Conservation (phyloP, 1,140 invertebrate species). For the Drosophila hydei region DNA sequence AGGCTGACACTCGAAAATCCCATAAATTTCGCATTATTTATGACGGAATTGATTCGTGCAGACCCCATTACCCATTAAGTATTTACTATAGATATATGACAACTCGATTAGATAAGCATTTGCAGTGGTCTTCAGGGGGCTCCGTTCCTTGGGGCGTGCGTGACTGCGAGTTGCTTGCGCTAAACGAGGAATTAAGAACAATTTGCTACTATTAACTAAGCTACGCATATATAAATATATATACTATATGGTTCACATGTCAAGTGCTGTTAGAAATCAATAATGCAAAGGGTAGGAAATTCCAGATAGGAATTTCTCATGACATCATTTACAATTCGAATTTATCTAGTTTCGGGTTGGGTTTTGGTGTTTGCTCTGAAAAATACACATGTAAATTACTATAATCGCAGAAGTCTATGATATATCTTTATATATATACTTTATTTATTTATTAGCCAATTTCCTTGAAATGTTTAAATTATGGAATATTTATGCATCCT, state of each 20-base stretch:
- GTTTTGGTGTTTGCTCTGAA: neutral
- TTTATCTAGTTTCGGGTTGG: neutral
- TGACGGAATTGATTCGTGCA: slow-evolving; percentile 6
- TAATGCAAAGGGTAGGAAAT: slow-evolving; percentile 17
- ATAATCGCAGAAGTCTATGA: too few relatives aligned
- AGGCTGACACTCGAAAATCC: slow-evolving; percentile 14
- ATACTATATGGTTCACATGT: neutral
- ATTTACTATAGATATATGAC: neutral
- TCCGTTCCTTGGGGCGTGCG: slow-evolving; percentile 1
- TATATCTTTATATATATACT: too few relatives aligned
- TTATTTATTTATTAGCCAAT: slow-evolving; percentile 5
- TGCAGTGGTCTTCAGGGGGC: neutral
- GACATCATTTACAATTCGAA: slow-evolving; percentile 11
- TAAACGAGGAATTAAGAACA: slow-evolving; percentile 4
- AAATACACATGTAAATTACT: neutral
- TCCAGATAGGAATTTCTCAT: slow-evolving; percentile 5
- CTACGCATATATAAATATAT: slow-evolving; percentile 2
- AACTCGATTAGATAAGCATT: slow-evolving; percentile 2
- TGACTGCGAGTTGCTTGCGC: slow-evolving; percentile 3
- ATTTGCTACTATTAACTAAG: neutral
- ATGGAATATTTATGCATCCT: slow-evolving; percentile 32
- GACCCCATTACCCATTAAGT: neutral
- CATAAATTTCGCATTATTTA: slow-evolving; percentile 38
- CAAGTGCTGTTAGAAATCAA: slow-evolving; percentile 27
- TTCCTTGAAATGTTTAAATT: slow-evolving; percentile 24